These are phyloP conservation scores for Cryptops parisi DNA, from an alignment of 2,888 invertebrate genomes.

Conservation along the genomic window DNA sequence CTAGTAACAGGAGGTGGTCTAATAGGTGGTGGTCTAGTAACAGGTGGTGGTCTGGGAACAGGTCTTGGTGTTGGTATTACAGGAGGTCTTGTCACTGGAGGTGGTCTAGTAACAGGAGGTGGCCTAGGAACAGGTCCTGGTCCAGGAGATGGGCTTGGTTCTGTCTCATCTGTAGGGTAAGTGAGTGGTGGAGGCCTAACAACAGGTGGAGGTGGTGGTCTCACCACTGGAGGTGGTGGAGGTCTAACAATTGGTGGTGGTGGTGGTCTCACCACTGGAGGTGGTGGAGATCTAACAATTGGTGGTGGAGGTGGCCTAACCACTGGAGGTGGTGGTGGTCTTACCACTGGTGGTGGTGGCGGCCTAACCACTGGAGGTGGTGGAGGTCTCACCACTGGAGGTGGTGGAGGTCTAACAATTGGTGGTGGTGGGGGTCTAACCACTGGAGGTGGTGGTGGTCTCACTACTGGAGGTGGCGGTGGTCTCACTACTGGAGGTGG, in stretches of 20 bases:
- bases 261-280: neutral
- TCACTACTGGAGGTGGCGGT: too few species aligned
- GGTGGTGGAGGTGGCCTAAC: neutral
- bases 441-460: neutral
- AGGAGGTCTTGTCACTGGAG: neutral
- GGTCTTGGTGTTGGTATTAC: neutral
- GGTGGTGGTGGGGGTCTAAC: conserved; percentile 3
- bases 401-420: neutral
- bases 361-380: neutral
- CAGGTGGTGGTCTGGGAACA: conserved; percentile 3
- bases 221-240: neutral
- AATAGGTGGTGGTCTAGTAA: neutral
- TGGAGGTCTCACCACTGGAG: too few species aligned
- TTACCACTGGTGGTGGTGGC: neutral
- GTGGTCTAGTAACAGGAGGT: neutral
- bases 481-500: too few species aligned
- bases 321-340: neutral
- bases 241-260: neutral
- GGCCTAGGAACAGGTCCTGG: neutral
- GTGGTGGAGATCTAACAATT: neutral
- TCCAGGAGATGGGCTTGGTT: too few species aligned
- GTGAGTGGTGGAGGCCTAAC: neutral
- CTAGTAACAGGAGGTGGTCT: neutral
- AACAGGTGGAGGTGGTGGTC: neutral
- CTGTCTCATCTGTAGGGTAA: too few species aligned